Evolutionary conservation across 2,797 vertebrate species (phyloP), one percentile per base, ranked within the genome.

Genomic region (Arrhamphus sclerolepis): DNA sequence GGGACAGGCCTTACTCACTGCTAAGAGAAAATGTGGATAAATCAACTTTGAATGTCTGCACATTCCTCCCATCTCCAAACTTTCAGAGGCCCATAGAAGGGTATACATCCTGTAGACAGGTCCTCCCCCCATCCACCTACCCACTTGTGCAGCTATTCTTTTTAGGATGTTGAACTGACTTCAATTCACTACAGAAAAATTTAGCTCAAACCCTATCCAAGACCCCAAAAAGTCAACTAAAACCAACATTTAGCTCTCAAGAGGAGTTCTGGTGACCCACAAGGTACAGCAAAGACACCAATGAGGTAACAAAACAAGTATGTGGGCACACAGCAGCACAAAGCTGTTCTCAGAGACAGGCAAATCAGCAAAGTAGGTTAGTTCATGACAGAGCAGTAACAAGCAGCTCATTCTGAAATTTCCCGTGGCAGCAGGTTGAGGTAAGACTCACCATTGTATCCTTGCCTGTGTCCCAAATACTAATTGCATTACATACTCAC

Each of bases 41-140:
- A 62, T 56, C 63, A 82, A 81, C 79, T 71, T 81, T 77, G 70
- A 59, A 71, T 70, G 70, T 84, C 68, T 82, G 69, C 71, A 82
- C 77, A 89, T 89, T 90, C 85, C 79, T 85, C 38, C 60, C 49
- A 87, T 79, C 70, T 73, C 55, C 49, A 79, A 80, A 54, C 59
- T 81, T 80, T 81, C 52, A 72, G 84, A 79, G 82, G 84, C 85
- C 82, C 77, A 67, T 62, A 70, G 34, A 62, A 64, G 56, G 77
- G 69, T 75, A 56, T 39, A 73, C 62, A 75, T 77, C 75, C 50
- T 66, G 71, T 48, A 70, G 21, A 77, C 46, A 59, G 53, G 56
- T 49, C 56, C 46, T 49, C 56, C 46, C 39, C 56, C 26, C 17
- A 54, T 48, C 59, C 26, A 49, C 38, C 19, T 24, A 67, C 48